Conservation (phyloP, 2,888 invertebrate genomes). For the Drosophila meridiana region DNA sequence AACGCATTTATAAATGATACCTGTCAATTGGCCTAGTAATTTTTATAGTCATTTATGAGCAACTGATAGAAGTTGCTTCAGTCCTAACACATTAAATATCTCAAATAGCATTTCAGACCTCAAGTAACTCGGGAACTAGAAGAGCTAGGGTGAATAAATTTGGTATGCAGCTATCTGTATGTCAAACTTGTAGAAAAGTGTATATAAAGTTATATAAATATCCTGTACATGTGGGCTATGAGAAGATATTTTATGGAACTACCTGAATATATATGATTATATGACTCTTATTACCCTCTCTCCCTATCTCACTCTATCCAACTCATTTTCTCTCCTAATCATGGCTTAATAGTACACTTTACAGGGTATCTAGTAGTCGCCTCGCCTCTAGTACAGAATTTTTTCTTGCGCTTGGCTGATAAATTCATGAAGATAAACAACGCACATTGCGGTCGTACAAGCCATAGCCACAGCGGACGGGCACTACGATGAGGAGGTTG, state of each 20-base stretch:
- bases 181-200: not conserved
- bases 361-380: slow-evolving; percentile 20
- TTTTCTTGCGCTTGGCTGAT: slow-evolving; percentile 41
- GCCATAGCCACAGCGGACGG: slow-evolving; percentile 21
- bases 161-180: not conserved
- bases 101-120: not conserved
- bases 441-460: slow-evolving; percentile 65
- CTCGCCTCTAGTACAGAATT: not conserved
- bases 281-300: not conserved
- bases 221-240: too few relatives aligned
- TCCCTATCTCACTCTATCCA: too few relatives aligned
- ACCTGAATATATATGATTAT: not conserved
- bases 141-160: not conserved
- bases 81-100: not conserved
- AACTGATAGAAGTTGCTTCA: not conserved
- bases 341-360: too few relatives aligned
- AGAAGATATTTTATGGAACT: not conserved
- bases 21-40: not conserved
- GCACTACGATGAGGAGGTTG: not conserved
- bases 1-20: not conserved
- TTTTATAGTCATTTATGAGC: not conserved
- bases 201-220: not conserved
- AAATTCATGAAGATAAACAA: slow-evolving; percentile 72
- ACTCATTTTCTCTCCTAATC: not conserved
- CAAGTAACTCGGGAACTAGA: not conserved